Evolutionary conservation across 1,140 invertebrate species (phyloP).

Genomic region (Drosophila ironensis): DNA sequence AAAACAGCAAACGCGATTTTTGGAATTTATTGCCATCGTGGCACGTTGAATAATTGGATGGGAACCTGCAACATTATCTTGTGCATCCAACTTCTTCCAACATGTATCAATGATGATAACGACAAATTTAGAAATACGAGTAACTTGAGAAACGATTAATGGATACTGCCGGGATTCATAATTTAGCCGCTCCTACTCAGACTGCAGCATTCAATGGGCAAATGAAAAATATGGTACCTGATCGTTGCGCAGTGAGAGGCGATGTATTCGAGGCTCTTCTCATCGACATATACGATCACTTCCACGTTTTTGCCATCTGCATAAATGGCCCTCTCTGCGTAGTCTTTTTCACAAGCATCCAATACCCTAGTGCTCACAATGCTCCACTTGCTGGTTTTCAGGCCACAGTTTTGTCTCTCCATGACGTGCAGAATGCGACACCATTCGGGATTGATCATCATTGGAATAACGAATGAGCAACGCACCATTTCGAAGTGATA

Average conservation of each 20-base stretch:
- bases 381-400: neutral
- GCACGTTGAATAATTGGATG: too few relatives aligned
- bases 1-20: too few relatives aligned
- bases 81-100: too few relatives aligned
- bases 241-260: neutral
- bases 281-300: neutral
- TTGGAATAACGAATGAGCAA: neutral
- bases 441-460: neutral
- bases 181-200: too few relatives aligned
- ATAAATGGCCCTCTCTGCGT: neutral
- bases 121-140: too few relatives aligned
- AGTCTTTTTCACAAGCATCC: neutral
- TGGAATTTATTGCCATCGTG: too few relatives aligned
- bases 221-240: neutral
- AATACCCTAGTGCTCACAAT: neutral
- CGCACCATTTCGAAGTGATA: neutral
- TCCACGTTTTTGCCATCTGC: neutral
- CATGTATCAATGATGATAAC: too few relatives aligned
- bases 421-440: neutral
- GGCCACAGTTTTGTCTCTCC: neutral
- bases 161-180: too few relatives aligned
- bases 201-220: neutral
- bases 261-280: neutral
- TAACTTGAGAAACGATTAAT: too few relatives aligned
- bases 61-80: too few relatives aligned